Conservation (phyloP, 1,140 invertebrate genomes). For the Meteorus sp. region DNA sequence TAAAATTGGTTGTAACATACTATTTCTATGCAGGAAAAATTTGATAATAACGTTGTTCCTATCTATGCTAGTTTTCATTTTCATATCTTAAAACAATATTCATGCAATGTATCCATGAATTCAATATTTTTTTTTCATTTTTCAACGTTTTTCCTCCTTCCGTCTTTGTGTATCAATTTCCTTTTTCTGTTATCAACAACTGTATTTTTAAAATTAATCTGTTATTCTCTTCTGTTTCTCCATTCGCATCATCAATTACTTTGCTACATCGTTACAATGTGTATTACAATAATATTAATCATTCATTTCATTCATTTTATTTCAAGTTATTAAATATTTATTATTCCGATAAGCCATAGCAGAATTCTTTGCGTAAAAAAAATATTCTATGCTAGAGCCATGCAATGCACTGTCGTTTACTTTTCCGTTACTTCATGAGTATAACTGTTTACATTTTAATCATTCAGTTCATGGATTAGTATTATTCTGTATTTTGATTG, state of each 20-base stretch:
- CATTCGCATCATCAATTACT: constrained; percentile 15
- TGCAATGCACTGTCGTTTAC: constrained; percentile 16
- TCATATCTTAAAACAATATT: constrained; percentile 40
- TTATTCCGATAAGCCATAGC: not conserved
- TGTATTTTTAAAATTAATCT: constrained; percentile 36
- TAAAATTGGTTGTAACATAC: constrained; percentile 40
- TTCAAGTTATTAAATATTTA: constrained; percentile 28
- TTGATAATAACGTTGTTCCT: constrained; percentile 51
- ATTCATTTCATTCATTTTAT: constrained; percentile 10
- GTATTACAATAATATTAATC: constrained; percentile 17
- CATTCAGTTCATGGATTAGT: not conserved
- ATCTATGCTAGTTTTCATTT: constrained; percentile 47
- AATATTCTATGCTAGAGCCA: not conserved
- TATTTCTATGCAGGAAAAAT: constrained; percentile 48
- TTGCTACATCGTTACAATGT: not conserved
- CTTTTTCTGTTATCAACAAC: constrained; percentile 41
- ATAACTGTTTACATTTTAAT: constrained; percentile 31
- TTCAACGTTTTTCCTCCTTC: too few species aligned
- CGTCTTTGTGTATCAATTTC: too few species aligned
- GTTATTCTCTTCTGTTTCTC: constrained; percentile 27
- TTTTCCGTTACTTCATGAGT: constrained; percentile 24
- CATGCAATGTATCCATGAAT: constrained; percentile 41
- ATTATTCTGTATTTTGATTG: constrained; percentile 40
- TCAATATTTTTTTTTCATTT: constrained; percentile 41
- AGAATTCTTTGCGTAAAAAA: constrained; percentile 1